Percentiles rank a stretch among this genome's conserved stretches.
Conservation (phyloP, 2,797 vertebrate species). For the Crax fasciolata region DNA sequence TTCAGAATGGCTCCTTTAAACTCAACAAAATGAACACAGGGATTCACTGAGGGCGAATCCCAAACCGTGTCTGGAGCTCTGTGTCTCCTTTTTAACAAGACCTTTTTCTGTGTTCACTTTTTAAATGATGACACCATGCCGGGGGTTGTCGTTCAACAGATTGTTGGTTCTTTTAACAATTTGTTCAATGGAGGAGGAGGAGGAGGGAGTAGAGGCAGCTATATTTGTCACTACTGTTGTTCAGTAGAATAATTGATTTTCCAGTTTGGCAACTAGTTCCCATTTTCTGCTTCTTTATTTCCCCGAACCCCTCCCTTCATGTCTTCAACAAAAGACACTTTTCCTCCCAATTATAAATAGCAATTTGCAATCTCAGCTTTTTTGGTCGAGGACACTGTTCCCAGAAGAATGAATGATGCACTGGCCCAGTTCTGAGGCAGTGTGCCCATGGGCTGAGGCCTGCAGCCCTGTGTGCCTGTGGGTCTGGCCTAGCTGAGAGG, state of each 20-base stretch:
- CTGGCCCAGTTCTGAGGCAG: background rate
- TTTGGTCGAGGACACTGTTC: background rate
- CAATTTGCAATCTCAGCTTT: conserved; percentile 56
- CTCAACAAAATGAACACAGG: background rate
- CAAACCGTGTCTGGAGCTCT: conserved; percentile 55
- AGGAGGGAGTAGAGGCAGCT: conserved; percentile 68
- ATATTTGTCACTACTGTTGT: conserved; percentile 73
- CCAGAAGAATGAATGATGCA: background rate
- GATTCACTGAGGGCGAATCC: conserved; percentile 44
- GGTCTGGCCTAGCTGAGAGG: background rate
- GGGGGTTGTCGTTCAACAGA: conserved; percentile 72
- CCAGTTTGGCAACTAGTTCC: conserved; percentile 64
- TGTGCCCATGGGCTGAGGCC: background rate
- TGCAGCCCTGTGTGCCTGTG: background rate
- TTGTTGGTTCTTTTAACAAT: conserved; percentile 76
- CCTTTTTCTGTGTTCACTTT: conserved; percentile 61
- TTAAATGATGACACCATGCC: conserved; percentile 31
- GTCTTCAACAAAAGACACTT: conserved; percentile 47
- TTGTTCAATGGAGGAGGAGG: conserved; percentile 73
- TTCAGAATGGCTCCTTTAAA: conserved; percentile 67
- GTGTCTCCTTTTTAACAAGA: conserved; percentile 51
- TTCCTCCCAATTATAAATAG: conserved; percentile 33
- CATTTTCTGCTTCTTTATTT: conserved; percentile 52
- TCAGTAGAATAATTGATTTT: conserved; percentile 75
- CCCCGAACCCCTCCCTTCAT: background rate